Percentiles rank a stretch among this genome's conserved stretches.
Evolutionary conservation across 2,797 vertebrate species (phyloP).

Genomic region (Ispidina lecontei): DNA sequence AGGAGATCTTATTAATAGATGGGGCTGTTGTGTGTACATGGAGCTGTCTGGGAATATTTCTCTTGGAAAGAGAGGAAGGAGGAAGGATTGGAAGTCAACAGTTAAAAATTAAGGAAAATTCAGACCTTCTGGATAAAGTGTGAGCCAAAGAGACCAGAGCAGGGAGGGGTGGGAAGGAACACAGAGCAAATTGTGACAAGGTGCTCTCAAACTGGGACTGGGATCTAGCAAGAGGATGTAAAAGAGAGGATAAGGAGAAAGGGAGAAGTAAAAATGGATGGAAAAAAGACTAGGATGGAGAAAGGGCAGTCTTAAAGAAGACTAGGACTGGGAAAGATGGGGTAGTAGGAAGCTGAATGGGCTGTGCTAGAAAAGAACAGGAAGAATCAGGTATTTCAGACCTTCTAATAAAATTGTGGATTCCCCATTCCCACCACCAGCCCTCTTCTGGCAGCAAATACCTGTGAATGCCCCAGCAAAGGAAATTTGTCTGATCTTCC

Average conservation of each 20-base stretch:
- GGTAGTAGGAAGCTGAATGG: neutral
- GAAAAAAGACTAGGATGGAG: neutral
- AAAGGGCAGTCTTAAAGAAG: neutral
- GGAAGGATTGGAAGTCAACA: neutral
- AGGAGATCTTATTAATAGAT: neutral
- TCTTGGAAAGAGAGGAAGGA: neutral
- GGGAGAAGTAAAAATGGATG: neutral
- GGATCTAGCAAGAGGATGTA: neutral
- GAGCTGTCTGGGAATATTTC: neutral
- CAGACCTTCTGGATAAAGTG: neutral
- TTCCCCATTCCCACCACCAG: neutral
- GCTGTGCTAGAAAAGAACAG: neutral
- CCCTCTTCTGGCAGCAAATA: neutral
- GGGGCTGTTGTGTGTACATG: neutral
- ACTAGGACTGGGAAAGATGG: neutral
- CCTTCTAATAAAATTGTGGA: neutral
- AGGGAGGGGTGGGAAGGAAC: neutral
- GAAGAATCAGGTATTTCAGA: neutral
- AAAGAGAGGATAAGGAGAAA: neutral
- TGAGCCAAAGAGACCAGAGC: neutral
- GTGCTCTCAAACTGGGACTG: neutral
- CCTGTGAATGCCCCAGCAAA: neutral
- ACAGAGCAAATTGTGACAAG: neutral
- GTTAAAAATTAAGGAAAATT: neutral
- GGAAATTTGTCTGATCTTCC: neutral